phyloP scores from a whole-genome alignment of 2,113 vertebrate species.

The Chitala chitala region DNA sequence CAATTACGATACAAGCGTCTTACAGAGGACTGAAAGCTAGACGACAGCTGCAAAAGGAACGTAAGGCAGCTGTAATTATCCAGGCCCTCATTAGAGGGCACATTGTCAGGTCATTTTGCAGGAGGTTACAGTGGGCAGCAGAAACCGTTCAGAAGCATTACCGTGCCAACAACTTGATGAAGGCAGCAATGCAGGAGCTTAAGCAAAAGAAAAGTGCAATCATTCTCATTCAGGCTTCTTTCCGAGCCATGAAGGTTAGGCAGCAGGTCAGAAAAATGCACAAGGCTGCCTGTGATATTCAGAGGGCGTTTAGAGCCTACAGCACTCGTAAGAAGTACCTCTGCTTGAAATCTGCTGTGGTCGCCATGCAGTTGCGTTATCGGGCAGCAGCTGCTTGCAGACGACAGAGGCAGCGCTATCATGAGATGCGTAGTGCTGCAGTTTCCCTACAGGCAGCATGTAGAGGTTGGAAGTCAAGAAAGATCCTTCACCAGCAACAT shows the following conservation, averaged over 20 bases:
- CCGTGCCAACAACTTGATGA: constrained; percentile 59
- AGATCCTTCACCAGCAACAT: constrained; percentile 41
- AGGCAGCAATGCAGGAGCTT: constrained; percentile 42
- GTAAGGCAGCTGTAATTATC: constrained; percentile 60
- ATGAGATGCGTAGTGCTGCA: constrained; percentile 44
- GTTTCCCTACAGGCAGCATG: constrained; percentile 65
- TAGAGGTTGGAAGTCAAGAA: constrained; percentile 61
- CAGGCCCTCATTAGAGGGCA: constrained; percentile 73
- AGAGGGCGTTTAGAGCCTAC: constrained; percentile 61
- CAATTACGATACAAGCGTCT: constrained; percentile 65
- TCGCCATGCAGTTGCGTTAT: constrained; percentile 67
- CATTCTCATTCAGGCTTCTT: constrained; percentile 67
- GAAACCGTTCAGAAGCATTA: constrained; percentile 63
- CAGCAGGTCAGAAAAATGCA: constrained; percentile 36
- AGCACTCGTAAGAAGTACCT: constrained; percentile 47
- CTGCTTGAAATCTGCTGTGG: constrained; percentile 41
- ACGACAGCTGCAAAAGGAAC: constrained; percentile 45
- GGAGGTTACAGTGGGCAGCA: constrained; percentile 53
- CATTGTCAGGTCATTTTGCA: constrained; percentile 51
- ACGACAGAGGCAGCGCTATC: constrained; percentile 51
- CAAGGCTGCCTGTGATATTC: constrained; percentile 61
- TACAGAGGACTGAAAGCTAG: constrained; percentile 65
- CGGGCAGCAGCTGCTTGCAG: constrained; percentile 38
- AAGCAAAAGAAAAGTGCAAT: constrained; percentile 48
- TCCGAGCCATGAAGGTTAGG: constrained; percentile 63